Percentiles rank a stretch among this genome's conserved stretches.
phyloP scores from a whole-genome alignment of 2,797 vertebrate species.

The Eulemur coronatus region DNA sequence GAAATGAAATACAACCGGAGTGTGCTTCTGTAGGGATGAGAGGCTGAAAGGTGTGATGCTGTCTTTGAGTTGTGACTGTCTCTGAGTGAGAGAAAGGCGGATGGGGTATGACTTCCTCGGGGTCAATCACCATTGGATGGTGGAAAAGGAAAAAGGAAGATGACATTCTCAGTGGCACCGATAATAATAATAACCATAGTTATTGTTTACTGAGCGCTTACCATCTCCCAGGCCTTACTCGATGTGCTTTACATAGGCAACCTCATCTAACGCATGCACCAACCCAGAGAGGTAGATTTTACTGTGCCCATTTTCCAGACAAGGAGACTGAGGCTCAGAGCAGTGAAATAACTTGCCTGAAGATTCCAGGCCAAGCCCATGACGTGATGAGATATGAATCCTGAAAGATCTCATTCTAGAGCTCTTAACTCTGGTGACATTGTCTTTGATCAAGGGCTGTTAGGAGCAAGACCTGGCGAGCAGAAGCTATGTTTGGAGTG shows the following conservation, averaged over 20 bases:
- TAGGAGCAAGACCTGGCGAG: not conserved
- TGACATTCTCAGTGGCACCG: not conserved
- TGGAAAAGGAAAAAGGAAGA: not conserved
- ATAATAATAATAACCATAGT: not conserved
- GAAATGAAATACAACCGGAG: not conserved
- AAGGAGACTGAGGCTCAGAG: not conserved
- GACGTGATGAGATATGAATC: not conserved
- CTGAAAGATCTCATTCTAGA: not conserved
- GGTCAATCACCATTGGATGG: not conserved
- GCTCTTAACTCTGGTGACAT: not conserved
- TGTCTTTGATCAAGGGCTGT: not conserved
- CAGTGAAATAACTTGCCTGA: not conserved
- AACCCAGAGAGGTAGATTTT: not conserved
- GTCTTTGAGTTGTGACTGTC: not conserved
- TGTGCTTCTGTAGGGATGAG: not conserved
- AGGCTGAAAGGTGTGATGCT: not conserved
- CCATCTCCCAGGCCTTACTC: not conserved
- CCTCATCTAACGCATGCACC: not conserved
- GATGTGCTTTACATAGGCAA: rapidly evolving
- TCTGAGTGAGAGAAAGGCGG: not conserved
- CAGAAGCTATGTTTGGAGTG: not conserved
- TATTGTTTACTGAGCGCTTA: not conserved
- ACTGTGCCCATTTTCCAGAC: not conserved
- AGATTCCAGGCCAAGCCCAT: not conserved
- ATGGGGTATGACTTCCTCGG: not conserved